Conservation (phyloP, 1,140 invertebrate species). For the Aphaenogaster floridana region DNA sequence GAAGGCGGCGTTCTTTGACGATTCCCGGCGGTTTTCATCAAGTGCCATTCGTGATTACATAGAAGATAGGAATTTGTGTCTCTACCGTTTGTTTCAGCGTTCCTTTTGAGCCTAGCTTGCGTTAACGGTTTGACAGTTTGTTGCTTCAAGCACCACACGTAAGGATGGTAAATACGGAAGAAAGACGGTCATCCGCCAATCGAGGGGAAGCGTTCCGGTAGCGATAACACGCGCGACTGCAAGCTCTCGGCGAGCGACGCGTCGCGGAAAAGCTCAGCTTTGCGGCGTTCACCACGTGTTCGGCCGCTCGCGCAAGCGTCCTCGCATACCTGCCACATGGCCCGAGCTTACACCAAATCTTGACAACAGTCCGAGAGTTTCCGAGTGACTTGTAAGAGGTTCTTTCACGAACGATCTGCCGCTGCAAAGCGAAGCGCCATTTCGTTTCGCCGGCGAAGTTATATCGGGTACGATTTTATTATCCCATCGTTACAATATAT, state of each 20-base stretch:
- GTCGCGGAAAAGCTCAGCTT: constrained; percentile 71
- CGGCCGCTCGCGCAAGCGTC: constrained; percentile 77
- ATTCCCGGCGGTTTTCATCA: background rate
- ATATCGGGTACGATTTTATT: background rate
- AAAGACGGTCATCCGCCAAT: background rate
- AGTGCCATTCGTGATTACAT: constrained; percentile 15
- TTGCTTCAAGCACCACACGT: background rate
- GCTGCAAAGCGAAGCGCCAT: background rate
- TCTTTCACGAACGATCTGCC: background rate
- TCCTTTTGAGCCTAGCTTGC: background rate
- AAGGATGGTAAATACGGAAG: background rate
- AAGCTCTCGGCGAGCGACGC: constrained; percentile 66
- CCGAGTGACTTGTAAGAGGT: constrained; percentile 2
- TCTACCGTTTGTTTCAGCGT: background rate
- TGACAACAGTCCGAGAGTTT: background rate
- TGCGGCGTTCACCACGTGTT: constrained; percentile 78
- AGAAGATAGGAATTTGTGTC: background rate
- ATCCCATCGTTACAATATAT: background rate
- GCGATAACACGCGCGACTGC: constrained; percentile 78
- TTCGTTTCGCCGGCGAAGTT: background rate
- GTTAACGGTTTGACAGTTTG: background rate
- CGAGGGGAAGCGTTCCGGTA: constrained; percentile 46
- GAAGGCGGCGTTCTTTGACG: background rate
- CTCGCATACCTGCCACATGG: constrained; percentile 23
- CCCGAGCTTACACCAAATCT: background rate